Conservation (phyloP, 2,888 invertebrate species). For the Synanthedon andrenaeformis region DNA sequence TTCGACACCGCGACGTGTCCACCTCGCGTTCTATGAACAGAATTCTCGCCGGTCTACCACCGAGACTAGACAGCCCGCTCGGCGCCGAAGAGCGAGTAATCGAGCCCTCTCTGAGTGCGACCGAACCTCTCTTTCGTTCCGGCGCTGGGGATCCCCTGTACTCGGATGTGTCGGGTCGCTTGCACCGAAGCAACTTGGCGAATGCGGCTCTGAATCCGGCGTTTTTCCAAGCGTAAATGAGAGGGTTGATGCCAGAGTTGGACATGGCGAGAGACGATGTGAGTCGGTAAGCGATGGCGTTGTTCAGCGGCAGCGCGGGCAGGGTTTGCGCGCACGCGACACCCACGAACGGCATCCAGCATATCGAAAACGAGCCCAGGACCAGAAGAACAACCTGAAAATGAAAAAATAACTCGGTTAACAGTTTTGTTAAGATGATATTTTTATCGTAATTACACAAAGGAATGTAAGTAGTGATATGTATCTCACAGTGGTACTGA, state of each 20-base stretch:
- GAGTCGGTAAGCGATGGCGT: conserved; percentile 71
- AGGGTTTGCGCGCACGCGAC: conserved; percentile 74
- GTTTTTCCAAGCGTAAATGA: conserved; percentile 90
- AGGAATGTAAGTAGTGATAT: background rate
- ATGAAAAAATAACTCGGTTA: background rate
- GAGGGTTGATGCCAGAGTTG: conserved; percentile 84
- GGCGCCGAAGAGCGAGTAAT: conserved; percentile 49
- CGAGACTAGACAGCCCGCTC: conserved; percentile 34
- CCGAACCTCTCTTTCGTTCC: conserved; percentile 61
- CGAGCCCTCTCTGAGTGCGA: conserved; percentile 59
- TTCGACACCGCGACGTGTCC: conserved; percentile 53
- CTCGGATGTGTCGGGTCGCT: conserved; percentile 71
- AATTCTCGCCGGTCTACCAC: conserved; percentile 53
- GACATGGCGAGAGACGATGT: conserved; percentile 81
- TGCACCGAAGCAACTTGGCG: conserved; percentile 74
- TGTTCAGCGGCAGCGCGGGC: conserved; percentile 58
- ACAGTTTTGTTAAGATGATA: no score
- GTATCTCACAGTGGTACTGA: no score
- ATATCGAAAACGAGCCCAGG: conserved; percentile 82
- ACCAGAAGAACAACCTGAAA: conserved; percentile 81
- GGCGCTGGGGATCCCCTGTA: conserved; percentile 70
- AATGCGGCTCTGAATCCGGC: conserved; percentile 81
- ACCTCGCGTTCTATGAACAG: conserved; percentile 47
- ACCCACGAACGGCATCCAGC: conserved; percentile 84
- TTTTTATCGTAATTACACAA: no score